Evolutionary conservation across 2,113 vertebrate species (phyloP).

Genomic region (Hippocampus guttulatus): DNA sequence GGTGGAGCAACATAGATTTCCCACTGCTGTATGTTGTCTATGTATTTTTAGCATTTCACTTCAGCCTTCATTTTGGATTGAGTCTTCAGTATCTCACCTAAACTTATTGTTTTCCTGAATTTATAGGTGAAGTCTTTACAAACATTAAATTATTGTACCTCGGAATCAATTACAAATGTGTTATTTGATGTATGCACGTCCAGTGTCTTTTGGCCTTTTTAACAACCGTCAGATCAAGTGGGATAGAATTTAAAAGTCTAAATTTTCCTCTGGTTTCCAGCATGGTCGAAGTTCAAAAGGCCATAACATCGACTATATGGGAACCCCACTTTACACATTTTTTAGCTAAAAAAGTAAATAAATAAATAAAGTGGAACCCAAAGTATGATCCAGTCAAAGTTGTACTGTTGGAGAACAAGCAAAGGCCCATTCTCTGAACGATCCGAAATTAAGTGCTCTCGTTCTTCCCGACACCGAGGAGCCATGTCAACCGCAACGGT

Average conservation of each 20-base stretch:
- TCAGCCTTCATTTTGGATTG: neutral
- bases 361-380: neutral
- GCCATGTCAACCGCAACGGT: neutral
- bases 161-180: neutral
- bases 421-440: neutral
- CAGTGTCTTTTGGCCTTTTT: too few relatives aligned
- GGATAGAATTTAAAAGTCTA: neutral
- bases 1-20: constrained; percentile 33
- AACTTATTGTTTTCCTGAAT: neutral
- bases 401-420: neutral
- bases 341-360: neutral
- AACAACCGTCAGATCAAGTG: too few relatives aligned
- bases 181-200: too few relatives aligned
- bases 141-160: neutral
- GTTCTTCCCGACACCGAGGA: neutral
- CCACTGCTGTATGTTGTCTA: constrained; percentile 2
- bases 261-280: neutral
- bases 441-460: neutral
- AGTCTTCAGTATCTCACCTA: neutral
- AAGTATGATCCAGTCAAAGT: neutral
- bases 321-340: neutral
- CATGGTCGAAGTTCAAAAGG: neutral
- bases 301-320: neutral
- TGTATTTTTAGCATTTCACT: constrained; percentile 10
- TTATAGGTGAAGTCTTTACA: neutral